These are phyloP conservation scores for Microdon myrmicae DNA, from an alignment of 2,888 invertebrate species.

Conservation along the genomic window DNA sequence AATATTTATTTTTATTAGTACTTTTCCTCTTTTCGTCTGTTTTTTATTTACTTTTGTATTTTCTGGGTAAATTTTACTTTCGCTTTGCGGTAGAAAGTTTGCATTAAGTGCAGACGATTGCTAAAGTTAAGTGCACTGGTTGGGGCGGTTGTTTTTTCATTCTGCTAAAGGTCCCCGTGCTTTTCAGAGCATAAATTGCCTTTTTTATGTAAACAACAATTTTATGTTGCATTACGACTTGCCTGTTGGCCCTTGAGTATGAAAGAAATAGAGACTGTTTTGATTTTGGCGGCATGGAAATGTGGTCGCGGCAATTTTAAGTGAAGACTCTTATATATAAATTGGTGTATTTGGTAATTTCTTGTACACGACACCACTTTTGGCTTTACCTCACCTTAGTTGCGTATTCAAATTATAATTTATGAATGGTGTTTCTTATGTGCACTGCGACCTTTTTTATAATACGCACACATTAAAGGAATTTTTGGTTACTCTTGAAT, in stretches of 20 bases:
- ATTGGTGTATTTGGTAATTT: no score
- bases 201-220: conserved; percentile 11
- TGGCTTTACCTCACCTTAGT: no score
- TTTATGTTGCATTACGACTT: conserved; percentile 8
- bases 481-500: no score
- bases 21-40: conserved; percentile 4
- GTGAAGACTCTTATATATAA: no score
- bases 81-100: conserved; percentile 25
- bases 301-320: no score
- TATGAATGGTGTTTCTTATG: no score
- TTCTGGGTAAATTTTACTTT: conserved; percentile 31
- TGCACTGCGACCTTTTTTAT: no score
- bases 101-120: conserved; percentile 24
- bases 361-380: no score
- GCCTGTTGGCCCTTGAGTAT: conserved; percentile 6
- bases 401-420: no score
- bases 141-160: background rate
- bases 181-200: conserved; percentile 23
- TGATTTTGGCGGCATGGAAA: no score
- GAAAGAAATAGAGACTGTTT: background rate
- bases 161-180: background rate
- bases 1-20: conserved; percentile 2
- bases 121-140: conserved; percentile 23
- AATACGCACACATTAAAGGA: no score
- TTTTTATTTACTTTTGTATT: conserved; percentile 26